phyloP scores from a whole-genome alignment of 2,888 invertebrate species.

The Campoletis raptor region DNA sequence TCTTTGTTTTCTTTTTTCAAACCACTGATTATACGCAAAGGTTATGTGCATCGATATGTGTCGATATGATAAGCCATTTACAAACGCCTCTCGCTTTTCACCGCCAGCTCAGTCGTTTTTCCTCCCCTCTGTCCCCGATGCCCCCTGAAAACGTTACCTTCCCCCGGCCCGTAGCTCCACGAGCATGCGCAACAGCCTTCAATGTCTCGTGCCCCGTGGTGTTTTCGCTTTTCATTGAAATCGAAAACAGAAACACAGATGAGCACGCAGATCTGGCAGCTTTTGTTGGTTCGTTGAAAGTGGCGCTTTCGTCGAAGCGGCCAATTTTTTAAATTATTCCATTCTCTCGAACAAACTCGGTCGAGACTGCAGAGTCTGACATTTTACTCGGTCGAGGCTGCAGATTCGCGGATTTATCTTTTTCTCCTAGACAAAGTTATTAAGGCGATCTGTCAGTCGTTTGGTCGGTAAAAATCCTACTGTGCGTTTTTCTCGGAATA shows the following conservation, averaged over 20 bases:
- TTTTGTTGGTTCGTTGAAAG: background rate
- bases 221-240: constrained; percentile 81
- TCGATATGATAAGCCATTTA: constrained; percentile 9
- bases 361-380: background rate
- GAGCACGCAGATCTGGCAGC: background rate
- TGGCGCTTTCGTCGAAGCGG: background rate
- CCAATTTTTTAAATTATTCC: background rate
- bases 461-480: too few species aligned
- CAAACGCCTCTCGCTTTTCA: constrained; percentile 69
- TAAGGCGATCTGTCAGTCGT: too few species aligned
- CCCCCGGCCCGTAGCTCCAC: background rate
- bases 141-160: background rate
- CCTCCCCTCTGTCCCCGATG: background rate
- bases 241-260: constrained; percentile 71
- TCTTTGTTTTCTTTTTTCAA: background rate
- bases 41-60: constrained; percentile 17
- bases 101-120: background rate
- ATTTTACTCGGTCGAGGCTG: background rate
- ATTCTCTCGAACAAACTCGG: background rate
- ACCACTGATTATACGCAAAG: constrained; percentile 11
- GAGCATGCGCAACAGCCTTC: constrained; percentile 21
- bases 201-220: constrained; percentile 4
- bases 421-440: too few species aligned
- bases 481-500: too few species aligned
- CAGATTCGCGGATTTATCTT: background rate